Conservation (phyloP, 2,113 vertebrate genomes). For the Laticauda laticaudata region DNA sequence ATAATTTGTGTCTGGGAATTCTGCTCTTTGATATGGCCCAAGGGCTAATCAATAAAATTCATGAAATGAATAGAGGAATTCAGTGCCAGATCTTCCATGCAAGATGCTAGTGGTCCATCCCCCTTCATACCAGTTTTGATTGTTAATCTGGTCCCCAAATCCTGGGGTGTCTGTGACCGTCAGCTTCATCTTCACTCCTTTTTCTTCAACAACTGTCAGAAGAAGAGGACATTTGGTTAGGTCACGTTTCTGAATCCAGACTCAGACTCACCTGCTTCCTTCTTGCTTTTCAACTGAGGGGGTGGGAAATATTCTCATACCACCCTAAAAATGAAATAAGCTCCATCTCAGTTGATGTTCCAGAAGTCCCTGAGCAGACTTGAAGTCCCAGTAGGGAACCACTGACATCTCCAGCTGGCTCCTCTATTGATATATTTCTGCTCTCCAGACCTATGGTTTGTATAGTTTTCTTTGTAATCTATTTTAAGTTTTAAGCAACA, state of each 20-base stretch:
- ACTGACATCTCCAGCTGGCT: background rate
- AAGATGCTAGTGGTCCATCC: background rate
- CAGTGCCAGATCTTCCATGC: background rate
- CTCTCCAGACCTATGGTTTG: background rate
- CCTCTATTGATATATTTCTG: background rate
- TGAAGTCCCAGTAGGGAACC: background rate
- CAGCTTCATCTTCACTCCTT: slow-evolving; percentile 86
- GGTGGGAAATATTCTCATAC: background rate
- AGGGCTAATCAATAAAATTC: too few species aligned
- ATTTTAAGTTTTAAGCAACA: background rate
- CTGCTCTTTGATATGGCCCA: too few species aligned
- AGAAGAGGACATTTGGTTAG: background rate
- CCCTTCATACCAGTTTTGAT: slow-evolving; percentile 79
- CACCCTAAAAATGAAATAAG: background rate
- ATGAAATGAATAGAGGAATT: too few species aligned
- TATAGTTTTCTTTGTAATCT: background rate
- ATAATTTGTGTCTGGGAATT: too few species aligned
- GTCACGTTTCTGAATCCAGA: background rate
- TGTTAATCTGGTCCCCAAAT: slow-evolving; percentile 91
- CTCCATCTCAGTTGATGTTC: background rate
- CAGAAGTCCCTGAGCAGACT: too few species aligned
- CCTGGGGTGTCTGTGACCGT: slow-evolving; percentile 86
- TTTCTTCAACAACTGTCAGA: slow-evolving; percentile 82
- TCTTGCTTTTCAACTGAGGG: background rate
- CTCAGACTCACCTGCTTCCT: too few species aligned